phyloP scores from a whole-genome alignment of 64 coral and sea anemone species.

The Porites australiensis region DNA sequence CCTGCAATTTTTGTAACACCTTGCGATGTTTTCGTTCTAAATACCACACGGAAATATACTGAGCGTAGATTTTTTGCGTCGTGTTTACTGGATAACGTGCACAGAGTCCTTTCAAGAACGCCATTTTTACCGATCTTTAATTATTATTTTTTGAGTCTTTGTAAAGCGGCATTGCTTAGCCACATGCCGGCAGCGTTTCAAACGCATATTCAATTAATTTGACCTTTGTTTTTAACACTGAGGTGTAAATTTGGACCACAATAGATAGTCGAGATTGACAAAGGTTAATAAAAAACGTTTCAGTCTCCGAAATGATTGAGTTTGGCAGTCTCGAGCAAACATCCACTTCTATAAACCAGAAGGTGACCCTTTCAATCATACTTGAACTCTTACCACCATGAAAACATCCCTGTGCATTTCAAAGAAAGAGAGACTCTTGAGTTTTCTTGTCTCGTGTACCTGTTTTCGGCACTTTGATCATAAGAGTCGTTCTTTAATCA shows the following conservation, averaged over 20 bases:
- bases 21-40: background rate
- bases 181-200: conserved; percentile 34
- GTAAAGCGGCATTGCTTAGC: background rate
- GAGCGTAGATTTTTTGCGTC: background rate
- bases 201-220: conserved; percentile 80
- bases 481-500: conserved; percentile 21
- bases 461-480: conserved; percentile 39
- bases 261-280: conserved; percentile 69
- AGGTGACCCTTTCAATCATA: background rate
- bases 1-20: conserved; percentile 5
- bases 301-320: background rate
- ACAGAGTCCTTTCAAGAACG: background rate
- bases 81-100: background rate
- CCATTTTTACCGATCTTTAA: background rate
- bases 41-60: too few relatives aligned
- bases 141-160: conserved; percentile 4
- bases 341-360: conserved; percentile 50
- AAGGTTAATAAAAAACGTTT: conserved; percentile 62
- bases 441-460: background rate
- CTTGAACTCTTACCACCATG: background rate
- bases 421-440: background rate
- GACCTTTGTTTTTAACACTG: conserved; percentile 86
- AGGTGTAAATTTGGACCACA: conserved; percentile 85
- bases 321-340: background rate
- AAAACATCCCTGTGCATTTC: background rate